Conservation (phyloP, 2,113 vertebrate species). For the Atlantisia rogersi region DNA sequence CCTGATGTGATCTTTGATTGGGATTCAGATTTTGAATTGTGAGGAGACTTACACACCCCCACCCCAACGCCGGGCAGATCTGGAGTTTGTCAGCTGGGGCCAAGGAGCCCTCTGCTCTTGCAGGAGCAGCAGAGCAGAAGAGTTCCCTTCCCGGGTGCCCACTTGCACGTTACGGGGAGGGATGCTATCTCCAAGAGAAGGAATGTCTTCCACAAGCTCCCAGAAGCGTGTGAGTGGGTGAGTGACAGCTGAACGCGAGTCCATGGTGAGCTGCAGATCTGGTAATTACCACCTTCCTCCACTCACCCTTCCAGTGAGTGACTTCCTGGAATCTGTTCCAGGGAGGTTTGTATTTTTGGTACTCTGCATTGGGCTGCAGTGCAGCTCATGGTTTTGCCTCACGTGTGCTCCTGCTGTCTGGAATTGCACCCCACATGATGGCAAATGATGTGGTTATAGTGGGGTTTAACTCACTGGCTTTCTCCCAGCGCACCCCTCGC, state of each 20-base stretch:
- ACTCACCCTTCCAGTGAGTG: neutral
- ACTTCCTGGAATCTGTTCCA: neutral
- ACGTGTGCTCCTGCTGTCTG: accelerated
- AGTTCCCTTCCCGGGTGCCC: neutral
- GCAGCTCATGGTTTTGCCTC: neutral
- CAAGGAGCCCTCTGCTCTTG: neutral
- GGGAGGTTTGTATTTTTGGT: neutral
- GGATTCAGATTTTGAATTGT: neutral
- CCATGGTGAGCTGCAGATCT: neutral
- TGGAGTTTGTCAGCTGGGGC: neutral
- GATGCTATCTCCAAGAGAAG: neutral
- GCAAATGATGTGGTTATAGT: accelerated
- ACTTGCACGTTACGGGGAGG: neutral
- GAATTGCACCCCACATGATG: accelerated
- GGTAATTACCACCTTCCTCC: neutral
- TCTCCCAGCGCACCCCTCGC: neutral
- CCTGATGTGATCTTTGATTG: neutral
- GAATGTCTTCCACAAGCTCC: neutral
- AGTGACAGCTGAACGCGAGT: neutral
- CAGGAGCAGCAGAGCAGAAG: neutral
- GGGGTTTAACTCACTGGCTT: neutral
- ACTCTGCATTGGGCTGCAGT: neutral
- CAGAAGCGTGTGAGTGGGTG: neutral
- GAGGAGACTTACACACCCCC: neutral
- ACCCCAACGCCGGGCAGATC: neutral